Base-by-base conservation (phyloP, 1,140 invertebrate species). In the Radopholus similis region DNA sequence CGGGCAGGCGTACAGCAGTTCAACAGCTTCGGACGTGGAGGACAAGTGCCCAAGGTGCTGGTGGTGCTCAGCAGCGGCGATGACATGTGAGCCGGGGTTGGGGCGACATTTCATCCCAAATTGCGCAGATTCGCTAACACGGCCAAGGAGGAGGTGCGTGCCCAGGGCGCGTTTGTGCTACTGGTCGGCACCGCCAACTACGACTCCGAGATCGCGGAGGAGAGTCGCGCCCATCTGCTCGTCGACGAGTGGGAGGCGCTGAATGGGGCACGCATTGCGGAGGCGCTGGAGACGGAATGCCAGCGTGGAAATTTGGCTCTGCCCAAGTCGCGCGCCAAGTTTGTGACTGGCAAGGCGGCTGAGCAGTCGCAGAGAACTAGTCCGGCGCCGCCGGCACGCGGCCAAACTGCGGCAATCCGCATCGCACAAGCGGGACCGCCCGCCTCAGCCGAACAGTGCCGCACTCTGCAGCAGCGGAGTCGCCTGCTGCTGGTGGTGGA, bases 1-100 rank as follows among this genome's bases (percentile, higher is more conserved):
- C 37, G 55, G 38, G 75, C 75, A 23, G 68, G 64, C n/a, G 18
- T 60, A 21, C 74, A 77, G 47, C 75, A 77, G 59, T 67, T 76
- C 51, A 37, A 42, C 11, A 73, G 51, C 11, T 77, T 77, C 63
- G 65, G 69, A 18, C 21, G 74, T 21, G 42, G 62, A 2, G 49
- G 37, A 18, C 47, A 58, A 18, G 59, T 60, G 5, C 58, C 64
- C 47, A 59, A 68, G 38, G 55, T 77, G 21, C 35, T 77, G 4
- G 26, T 77, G 21, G 53, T 77, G n/a, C 53, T 72, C 21, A 64
- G 38, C 13, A 70, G 55, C 26, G 70, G 66, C 11, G 74, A 76
- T 28, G 70, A 72, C 56, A 54, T 64, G 74, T 76, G 53, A 72
- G 74, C 65, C 54, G 1, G 21, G 40, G 23, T 15, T 4, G 42